phyloP scores from a whole-genome alignment of 2,888 invertebrate genomes.

The Limnephilus marmoratus region DNA sequence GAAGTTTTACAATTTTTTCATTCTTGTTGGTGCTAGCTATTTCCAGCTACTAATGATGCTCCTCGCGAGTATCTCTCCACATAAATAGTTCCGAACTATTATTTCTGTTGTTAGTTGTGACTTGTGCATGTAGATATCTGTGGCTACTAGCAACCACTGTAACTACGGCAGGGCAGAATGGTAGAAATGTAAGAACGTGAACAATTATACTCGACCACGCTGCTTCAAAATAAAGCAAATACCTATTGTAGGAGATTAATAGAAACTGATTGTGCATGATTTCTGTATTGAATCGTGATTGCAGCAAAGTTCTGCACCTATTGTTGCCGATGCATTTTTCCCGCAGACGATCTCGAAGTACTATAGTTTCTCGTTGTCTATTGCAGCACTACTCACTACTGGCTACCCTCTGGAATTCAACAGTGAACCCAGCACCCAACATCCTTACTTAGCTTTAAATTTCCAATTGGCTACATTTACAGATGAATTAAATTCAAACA shows the following conservation, averaged over 20 bases:
- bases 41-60: neutral
- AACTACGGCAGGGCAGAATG: constrained; percentile 29
- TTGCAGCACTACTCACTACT: constrained; percentile 4
- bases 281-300: constrained; percentile 65
- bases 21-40: neutral
- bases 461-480: neutral
- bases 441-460: neutral
- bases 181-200: constrained; percentile 63
- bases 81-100: neutral
- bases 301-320: constrained; percentile 51
- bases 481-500: neutral
- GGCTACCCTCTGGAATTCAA: constrained; percentile 24
- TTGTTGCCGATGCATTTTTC: constrained; percentile 61
- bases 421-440: neutral
- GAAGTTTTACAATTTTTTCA: neutral
- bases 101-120: constrained; percentile 16
- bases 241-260: constrained; percentile 61
- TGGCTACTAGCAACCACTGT: neutral
- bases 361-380: neutral
- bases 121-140: constrained; percentile 20
- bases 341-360: constrained; percentile 43
- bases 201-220: constrained; percentile 62
- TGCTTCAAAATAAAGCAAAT: constrained; percentile 62
- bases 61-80: neutral
- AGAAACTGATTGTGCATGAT: constrained; percentile 66